phyloP scores from a whole-genome alignment of 2,797 vertebrate genomes.

The Limnodromus scolopaceus region DNA sequence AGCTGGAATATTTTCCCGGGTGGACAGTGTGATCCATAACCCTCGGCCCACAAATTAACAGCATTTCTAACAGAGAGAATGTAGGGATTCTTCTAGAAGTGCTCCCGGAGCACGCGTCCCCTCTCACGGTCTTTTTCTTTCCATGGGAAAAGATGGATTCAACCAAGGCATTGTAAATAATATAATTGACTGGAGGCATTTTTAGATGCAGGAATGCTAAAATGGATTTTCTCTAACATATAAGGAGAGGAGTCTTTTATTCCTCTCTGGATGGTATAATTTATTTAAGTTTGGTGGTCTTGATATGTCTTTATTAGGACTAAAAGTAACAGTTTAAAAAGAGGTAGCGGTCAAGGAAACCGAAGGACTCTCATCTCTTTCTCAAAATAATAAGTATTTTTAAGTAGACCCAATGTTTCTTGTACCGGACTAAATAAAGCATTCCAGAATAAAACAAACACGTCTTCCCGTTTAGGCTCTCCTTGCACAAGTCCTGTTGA shows the following conservation, averaged over 20 bases:
- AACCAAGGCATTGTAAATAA: background rate
- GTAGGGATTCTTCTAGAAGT: background rate
- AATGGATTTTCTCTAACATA: background rate
- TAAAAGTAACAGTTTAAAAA: background rate
- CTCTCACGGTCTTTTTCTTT: background rate
- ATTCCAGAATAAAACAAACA: constrained; percentile 53
- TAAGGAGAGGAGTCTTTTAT: background rate
- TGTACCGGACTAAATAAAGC: constrained; percentile 38
- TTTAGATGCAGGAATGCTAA: constrained; percentile 1
- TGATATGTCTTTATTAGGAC: constrained; percentile 12
- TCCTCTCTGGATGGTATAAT: background rate
- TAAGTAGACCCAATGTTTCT: constrained; percentile 47
- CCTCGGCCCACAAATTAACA: background rate
- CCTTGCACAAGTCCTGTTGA: constrained; percentile 34
- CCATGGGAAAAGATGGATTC: constrained; percentile 8
- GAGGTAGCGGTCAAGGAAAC: background rate
- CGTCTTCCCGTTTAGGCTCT: background rate
- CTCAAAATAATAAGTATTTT: constrained; percentile 59
- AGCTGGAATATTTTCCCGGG: background rate
- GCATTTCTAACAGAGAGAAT: rapidly evolving
- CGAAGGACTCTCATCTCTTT: background rate
- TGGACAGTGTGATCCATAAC: background rate
- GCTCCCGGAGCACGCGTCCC: rapidly evolving
- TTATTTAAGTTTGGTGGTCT: background rate
- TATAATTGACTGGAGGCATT: background rate